phyloP scores from a whole-genome alignment of 2,113 vertebrate genomes.

The Opisthocomus hoazin region DNA sequence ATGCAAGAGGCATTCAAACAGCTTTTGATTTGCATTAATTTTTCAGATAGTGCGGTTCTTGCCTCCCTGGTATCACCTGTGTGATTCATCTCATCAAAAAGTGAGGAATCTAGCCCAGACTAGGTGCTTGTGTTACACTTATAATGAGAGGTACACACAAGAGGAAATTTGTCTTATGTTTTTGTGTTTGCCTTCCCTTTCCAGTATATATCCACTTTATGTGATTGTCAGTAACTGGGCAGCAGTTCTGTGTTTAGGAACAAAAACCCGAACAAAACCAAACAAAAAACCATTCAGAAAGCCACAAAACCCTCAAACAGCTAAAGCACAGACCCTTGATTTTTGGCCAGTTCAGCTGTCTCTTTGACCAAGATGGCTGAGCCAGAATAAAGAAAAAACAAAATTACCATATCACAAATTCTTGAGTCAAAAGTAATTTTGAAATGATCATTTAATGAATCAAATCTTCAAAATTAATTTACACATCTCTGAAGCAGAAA shows the following conservation, averaged over 20 bases:
- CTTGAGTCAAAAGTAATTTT: background rate
- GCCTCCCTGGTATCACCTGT: background rate
- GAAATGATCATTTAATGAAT: background rate
- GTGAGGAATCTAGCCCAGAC: background rate
- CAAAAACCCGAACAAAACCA: background rate
- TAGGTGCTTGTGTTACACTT: fast-evolving
- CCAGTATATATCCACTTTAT: background rate
- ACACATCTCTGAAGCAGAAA: background rate
- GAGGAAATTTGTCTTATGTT: background rate
- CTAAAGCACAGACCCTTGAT: background rate
- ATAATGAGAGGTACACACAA: background rate
- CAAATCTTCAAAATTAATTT: background rate
- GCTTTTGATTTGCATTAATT: background rate
- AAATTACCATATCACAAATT: background rate
- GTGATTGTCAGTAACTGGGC: background rate
- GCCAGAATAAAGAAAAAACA: background rate
- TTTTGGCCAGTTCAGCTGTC: background rate
- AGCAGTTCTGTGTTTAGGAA: background rate
- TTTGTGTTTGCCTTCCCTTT: background rate
- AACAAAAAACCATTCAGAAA: background rate
- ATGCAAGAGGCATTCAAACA: background rate
- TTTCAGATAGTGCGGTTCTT: background rate
- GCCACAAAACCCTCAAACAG: background rate
- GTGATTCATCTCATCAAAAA: background rate
- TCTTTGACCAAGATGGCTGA: background rate